Percentiles rank a stretch among this genome's conserved stretches.
Conservation (phyloP, 2,888 invertebrate species). For the Lucinisca nassula region DNA sequence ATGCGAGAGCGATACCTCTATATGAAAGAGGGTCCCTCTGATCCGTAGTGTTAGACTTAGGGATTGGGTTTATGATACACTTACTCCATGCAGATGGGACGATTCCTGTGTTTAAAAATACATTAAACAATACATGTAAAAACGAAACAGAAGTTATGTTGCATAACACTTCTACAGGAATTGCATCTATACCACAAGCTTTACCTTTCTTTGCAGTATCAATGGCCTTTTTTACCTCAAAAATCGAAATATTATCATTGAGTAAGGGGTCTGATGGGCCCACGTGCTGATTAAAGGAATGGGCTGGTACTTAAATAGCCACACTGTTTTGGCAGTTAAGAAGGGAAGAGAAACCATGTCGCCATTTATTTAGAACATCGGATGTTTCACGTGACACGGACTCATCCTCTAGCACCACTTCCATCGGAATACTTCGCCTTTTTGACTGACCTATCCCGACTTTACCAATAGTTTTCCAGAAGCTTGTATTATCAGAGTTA, state of each 20-base stretch:
- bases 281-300: background rate
- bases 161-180: slow-evolving; percentile 34
- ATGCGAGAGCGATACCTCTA: slow-evolving; percentile 47
- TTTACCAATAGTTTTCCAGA: background rate
- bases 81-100: slow-evolving; percentile 42
- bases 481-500: background rate
- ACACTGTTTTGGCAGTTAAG: background rate
- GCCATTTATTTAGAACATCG: too few relatives aligned
- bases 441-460: background rate
- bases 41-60: slow-evolving; percentile 24
- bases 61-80: slow-evolving; percentile 42
- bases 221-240: slow-evolving; percentile 17
- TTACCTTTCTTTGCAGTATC: slow-evolving; percentile 31
- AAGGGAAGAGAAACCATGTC: background rate
- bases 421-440: background rate
- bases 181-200: slow-evolving; percentile 33
- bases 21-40: slow-evolving; percentile 34
- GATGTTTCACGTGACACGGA: too few relatives aligned
- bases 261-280: background rate
- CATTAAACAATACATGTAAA: slow-evolving; percentile 38
- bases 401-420: background rate
- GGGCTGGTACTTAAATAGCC: background rate
- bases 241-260: background rate
- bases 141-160: slow-evolving; percentile 23
- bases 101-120: slow-evolving; percentile 34